Base-by-base conservation (phyloP, 2,888 invertebrate genomes). In the Cantharis rufa region DNA sequence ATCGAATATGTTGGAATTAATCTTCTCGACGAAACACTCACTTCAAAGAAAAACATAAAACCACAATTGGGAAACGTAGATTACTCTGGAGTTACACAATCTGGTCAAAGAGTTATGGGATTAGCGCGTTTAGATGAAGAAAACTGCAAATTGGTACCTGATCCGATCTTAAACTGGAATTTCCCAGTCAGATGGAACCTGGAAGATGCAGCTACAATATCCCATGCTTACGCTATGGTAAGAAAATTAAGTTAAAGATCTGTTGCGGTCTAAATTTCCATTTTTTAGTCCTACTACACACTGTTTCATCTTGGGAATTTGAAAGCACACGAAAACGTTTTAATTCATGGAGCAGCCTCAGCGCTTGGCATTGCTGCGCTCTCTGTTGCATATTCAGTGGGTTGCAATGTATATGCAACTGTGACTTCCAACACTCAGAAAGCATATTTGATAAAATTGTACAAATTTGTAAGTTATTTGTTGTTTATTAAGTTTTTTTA, bases 181-280 rank as follows among this genome's bases (percentile, higher is more conserved):
- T 89, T 95, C 9, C 95, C 96, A 3, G 91, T 93, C 2, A 87
- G 90, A 7, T 95, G 95, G 94, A 90, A 90, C 16, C 88, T 95
- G 64, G 91, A 93, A 82, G 94, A 95, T 81, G 95, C 94, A 0
- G 93, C 94, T 3, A 93, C 94, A 0, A 90, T 95, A 0, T 96
- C 96, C 0, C 93, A 95, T n/a, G 94, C 94, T 0, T 96, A 95
- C 83, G 90, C 90, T 77, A 92, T 94, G 62, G 89, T 89, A 86
- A 83, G 85, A 82, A 79, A 28, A 68, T 66, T 16, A 48, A 64
- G 15, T 32, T 69, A 61, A 10, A 16, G 18, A 15, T 18, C 0
- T 3, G 10, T 10, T 15, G 15, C 15, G 32, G 16, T 3, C 9
- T 66, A 15, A 62, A 64, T 70, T 70, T 4, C 64, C 85, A 79